Base-by-base conservation (phyloP, 2,797 vertebrate genomes). In the Tachyglossus aculeatus region DNA sequence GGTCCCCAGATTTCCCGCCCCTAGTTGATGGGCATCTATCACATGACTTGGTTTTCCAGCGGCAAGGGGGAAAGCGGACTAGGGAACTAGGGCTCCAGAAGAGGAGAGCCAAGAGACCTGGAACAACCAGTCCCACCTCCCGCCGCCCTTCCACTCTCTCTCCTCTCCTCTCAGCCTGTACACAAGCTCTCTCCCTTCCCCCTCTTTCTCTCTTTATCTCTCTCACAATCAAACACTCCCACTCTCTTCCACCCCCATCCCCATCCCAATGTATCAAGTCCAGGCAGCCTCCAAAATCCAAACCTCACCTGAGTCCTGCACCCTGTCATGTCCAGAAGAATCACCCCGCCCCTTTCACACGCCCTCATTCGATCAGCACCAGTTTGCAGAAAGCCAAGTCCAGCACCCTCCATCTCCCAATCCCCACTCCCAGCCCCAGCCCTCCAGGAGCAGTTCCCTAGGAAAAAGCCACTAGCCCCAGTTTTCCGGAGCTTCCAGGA, bases 71-170 rank as follows among this genome's bases (percentile, higher is more conserved):
- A 15, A 27, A 55, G 56, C 57, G 8, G 7, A 14, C 7, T 5
- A 25, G 38, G 25, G 27, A 71, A 43, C 38, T 27, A 18, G 29
- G 74, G 41, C 71, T 60, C 60, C 45, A 1, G 3, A 27, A 36
- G 24, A 18, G 39, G 6, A 76, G 56, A 59, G 37, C 21, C 33
- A 34, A 78, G 74, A 24, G 37, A n/a, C n/a, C 31, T 67, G 59
- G 18, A 64, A 38, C 38, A 31, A 21, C 45, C 55, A 66, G 44
- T 16, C 32, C 31, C 67, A 51, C 29, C 47, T 53, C 38, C 37
- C 57, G 32, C 18, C 14, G 25, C 34, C 27, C 32, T 32, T 29
- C 16, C 41, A 34, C 10, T 48, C n/a, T 29, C 43, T 69, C 39
- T 65, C 41, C 43, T 39, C 9, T 37, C 27, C 25, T 32, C 25